Percentiles rank a stretch among this genome's conserved stretches.
Evolutionary conservation across 2,888 invertebrate species (phyloP).

Genomic region (Agrotis clavis): DNA sequence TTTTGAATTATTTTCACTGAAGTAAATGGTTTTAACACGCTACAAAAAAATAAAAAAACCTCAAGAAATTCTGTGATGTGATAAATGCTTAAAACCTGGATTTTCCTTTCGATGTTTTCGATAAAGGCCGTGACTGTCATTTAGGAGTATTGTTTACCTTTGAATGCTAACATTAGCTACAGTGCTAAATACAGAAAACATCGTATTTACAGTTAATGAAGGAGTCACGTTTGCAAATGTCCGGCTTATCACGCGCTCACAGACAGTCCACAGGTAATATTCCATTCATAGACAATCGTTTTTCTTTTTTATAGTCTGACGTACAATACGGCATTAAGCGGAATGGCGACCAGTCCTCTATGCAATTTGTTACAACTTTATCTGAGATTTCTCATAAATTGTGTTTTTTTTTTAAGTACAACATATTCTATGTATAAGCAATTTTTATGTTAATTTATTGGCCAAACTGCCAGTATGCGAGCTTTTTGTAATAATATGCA

Average conservation of each 20-base stretch:
- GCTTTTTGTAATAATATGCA: slow-evolving; percentile 31
- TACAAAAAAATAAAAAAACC: too few relatives aligned
- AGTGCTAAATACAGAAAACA: slow-evolving; percentile 30
- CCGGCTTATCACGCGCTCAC: slow-evolving; percentile 53
- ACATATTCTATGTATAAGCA: too few relatives aligned
- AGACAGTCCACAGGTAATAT: slow-evolving; percentile 46
- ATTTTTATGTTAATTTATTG: slow-evolving; percentile 50
- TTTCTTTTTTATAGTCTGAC: slow-evolving; percentile 49
- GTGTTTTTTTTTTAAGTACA: too few relatives aligned
- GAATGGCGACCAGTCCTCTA: slow-evolving; percentile 19
- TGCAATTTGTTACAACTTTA: slow-evolving; percentile 29
- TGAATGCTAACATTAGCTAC: slow-evolving; percentile 34
- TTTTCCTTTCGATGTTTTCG: neutral
- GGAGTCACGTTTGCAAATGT: slow-evolving; percentile 52
- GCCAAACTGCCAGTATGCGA: slow-evolving; percentile 20
- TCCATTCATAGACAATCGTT: slow-evolving; percentile 51
- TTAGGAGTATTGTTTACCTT: slow-evolving; percentile 9
- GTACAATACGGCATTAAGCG: slow-evolving; percentile 26
- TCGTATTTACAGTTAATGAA: slow-evolving; percentile 45
- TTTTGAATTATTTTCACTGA: neutral
- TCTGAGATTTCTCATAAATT: too few relatives aligned
- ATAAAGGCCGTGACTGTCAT: slow-evolving; percentile 15
- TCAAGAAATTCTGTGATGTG: too few relatives aligned
- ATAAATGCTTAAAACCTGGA: too few relatives aligned
- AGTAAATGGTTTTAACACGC: neutral